Base-by-base conservation (phyloP, 1,140 invertebrate genomes). In the Papilio glaucus region DNA sequence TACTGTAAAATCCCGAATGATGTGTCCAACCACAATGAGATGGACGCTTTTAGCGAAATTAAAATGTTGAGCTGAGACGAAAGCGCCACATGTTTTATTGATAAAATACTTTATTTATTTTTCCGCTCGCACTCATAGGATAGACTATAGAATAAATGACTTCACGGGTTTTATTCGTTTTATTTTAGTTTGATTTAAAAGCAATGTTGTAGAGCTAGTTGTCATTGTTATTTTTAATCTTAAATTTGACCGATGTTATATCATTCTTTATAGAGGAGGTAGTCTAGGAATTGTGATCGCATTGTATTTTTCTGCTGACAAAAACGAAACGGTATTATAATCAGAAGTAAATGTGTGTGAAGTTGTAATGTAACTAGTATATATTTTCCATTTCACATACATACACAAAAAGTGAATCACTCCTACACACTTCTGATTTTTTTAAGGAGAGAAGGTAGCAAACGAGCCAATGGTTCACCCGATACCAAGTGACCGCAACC, bases 41-140 rank as follows among this genome's bases (percentile, higher is more conserved):
- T 87, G 81, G 82, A 84, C 85, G 89, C 89, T 91, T 91, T 91
- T 90, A 91, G 81, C 75, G 80, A 77, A 86, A 89, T 90, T 90
- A 89, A 88, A 89, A 86, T 79, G 83, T 81, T 77, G 76, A 75
- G 38, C 74, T 72, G 67, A 74, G 74, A 39, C 67, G 71, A 63
- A 69, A 77, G 74, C 77, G 24, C 77, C 78, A 77, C 79, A 85
- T 86, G 86, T 87, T 87, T 88, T 84, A 87, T 86, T 89, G 84
- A 81, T 81, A 83, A 78, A 74, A 74, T 41, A 71, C 69, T 68
- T 71, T 75, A 65, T 60, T 68, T 42, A 12, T 53, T 63, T 60
- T 42, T 33, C 21, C 49, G 60, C 38, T 37, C n/a, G 45, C 7
- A 12, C 62, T 69, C 15, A 60, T 24, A 33, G 33, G 24, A 45